phyloP scores from a whole-genome alignment of 2,113 vertebrate species.

The Alouatta palliata region DNA sequence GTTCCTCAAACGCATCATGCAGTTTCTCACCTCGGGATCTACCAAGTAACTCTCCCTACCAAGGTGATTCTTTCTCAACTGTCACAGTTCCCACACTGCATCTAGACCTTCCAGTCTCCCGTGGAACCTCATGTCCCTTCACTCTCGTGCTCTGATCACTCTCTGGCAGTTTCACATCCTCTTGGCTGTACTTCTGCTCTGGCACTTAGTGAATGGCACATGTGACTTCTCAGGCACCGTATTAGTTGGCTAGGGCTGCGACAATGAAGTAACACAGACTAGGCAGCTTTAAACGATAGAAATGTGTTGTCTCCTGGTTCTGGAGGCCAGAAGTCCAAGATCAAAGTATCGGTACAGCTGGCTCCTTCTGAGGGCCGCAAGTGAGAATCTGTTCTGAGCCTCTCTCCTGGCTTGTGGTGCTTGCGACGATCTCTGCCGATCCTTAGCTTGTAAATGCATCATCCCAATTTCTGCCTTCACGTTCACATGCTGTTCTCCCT shows the following conservation, averaged over 20 bases:
- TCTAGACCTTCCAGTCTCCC: rapidly evolving
- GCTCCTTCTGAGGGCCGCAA: background rate
- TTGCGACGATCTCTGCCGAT: too few relatives aligned
- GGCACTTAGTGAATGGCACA: rapidly evolving
- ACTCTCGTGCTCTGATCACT: background rate
- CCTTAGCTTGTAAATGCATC: rapidly evolving
- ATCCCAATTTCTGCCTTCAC: background rate
- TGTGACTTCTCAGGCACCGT: background rate
- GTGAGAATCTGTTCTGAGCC: background rate
- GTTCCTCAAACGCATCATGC: rapidly evolving
- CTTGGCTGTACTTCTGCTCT: background rate
- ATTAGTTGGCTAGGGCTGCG: too few relatives aligned
- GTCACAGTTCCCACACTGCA: rapidly evolving
- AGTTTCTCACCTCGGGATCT: background rate
- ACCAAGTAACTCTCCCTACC: background rate
- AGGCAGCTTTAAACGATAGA: background rate
- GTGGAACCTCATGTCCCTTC: rapidly evolving
- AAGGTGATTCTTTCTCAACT: too few relatives aligned
- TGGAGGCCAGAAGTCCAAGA: background rate
- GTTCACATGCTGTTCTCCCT: background rate
- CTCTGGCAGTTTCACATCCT: rapidly evolving
- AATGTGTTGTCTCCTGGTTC: rapidly evolving
- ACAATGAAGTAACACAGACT: rapidly evolving
- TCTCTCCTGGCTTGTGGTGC: background rate
- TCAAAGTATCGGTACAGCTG: rapidly evolving